Evolutionary conservation across 2,888 invertebrate genomes (phyloP).

Genomic region (Sylvicola fuscatus): DNA sequence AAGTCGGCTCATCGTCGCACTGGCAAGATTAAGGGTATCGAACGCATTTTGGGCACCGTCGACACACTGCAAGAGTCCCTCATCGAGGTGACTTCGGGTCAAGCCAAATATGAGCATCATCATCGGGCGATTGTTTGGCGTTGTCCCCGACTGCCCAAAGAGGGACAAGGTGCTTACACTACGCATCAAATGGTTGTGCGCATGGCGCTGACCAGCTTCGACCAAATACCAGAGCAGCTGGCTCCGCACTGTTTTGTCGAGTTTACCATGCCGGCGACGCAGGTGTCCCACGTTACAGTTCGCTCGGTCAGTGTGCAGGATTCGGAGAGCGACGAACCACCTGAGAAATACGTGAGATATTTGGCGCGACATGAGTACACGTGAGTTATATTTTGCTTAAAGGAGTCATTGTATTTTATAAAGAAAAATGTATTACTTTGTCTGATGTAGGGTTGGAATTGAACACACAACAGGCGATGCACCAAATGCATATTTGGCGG

Average conservation of each 20-base stretch:
- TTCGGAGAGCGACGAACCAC: slow-evolving; percentile 71
- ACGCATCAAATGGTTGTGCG: slow-evolving; percentile 89
- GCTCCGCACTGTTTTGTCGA: slow-evolving; percentile 79
- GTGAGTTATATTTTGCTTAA: no score
- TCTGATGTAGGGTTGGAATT: slow-evolving; percentile 51
- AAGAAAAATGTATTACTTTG: not conserved
- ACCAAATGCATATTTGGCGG: slow-evolving; percentile 44
- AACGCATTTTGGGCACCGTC: slow-evolving; percentile 76
- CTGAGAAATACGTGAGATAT: slow-evolving; percentile 96
- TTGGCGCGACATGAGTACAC: slow-evolving; percentile 88
- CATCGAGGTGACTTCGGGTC: slow-evolving; percentile 89
- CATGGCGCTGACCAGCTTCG: slow-evolving; percentile 90
- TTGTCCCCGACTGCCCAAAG: slow-evolving; percentile 91
- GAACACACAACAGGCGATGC: slow-evolving; percentile 63
- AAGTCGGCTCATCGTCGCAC: slow-evolving; percentile 79
- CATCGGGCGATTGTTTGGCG: slow-evolving; percentile 96
- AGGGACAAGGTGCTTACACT: slow-evolving; percentile 98
- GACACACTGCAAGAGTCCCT: slow-evolving; percentile 78
- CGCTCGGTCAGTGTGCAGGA: slow-evolving; percentile 80
- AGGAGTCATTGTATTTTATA: no score
- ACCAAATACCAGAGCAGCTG: slow-evolving; percentile 87
- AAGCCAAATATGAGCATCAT: slow-evolving; percentile 98
- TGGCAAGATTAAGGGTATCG: slow-evolving; percentile 83
- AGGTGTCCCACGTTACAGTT: slow-evolving; percentile 86
- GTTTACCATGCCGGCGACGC: slow-evolving; percentile 97